These are phyloP conservation scores for Urocyon cinereoargenteus DNA, from an alignment of 2,797 vertebrate species.

Conservation along the genomic window DNA sequence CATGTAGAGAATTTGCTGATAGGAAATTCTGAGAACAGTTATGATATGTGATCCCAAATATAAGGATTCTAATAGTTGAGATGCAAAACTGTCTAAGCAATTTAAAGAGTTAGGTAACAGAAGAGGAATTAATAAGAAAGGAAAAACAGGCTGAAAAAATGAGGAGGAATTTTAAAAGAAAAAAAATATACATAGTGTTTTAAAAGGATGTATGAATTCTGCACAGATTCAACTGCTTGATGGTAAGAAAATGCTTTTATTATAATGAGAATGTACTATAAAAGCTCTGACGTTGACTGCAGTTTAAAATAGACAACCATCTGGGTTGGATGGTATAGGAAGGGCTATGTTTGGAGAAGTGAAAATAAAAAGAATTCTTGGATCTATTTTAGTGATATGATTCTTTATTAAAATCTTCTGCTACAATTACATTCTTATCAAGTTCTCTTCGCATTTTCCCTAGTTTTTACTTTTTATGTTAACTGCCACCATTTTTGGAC, in stretches of 20 bases:
- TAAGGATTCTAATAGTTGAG: background rate
- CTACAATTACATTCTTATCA: constrained; percentile 15
- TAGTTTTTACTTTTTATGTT: background rate
- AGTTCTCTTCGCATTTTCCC: background rate
- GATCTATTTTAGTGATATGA: constrained; percentile 60
- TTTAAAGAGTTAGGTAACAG: background rate
- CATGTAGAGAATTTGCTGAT: background rate
- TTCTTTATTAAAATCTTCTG: constrained; percentile 53
- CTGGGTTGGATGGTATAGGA: constrained; percentile 74
- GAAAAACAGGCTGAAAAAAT: background rate
- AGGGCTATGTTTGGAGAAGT: constrained; percentile 69
- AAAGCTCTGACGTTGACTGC: constrained; percentile 65
- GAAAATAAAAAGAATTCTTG: constrained; percentile 54
- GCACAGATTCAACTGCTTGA: constrained; percentile 7
- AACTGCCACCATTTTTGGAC: background rate
- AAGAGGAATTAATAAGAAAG: background rate
- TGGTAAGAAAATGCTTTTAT: constrained; percentile 64
- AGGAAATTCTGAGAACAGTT: background rate
- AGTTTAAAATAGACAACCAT: constrained; percentile 81
- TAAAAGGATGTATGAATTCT: constrained; percentile 52
- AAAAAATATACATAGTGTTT: background rate
- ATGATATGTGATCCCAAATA: background rate
- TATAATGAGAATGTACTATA: constrained; percentile 74
- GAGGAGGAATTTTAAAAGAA: background rate
- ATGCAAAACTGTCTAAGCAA: background rate